phyloP scores from a whole-genome alignment of 2,797 vertebrate species.

The Hoplostethus atlanticus region DNA sequence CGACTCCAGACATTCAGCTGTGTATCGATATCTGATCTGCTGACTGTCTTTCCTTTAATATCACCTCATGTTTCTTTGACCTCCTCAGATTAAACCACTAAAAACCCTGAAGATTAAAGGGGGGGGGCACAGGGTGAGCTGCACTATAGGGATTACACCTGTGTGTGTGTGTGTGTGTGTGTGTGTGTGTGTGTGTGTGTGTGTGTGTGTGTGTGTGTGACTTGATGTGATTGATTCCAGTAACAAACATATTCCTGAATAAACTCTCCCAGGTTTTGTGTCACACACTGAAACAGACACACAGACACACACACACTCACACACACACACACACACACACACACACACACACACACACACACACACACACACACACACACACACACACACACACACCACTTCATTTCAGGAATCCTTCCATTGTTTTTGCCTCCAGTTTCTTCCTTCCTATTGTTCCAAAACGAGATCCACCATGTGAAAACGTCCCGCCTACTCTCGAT shows the following conservation, averaged over 20 bases:
- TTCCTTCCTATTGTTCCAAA: too few species aligned
- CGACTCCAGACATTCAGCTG: neutral
- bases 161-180: neutral
- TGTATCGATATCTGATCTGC: neutral
- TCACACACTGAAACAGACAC: neutral
- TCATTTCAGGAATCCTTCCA: too few species aligned
- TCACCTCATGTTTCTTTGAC: conserved; percentile 44
- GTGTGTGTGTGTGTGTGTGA: conserved; percentile 7
- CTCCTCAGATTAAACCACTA: conserved; percentile 45
- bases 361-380: too few species aligned
- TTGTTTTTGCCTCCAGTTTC: too few species aligned
- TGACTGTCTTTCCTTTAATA: conserved; percentile 42
- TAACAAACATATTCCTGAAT: too few species aligned
- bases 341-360: conserved; percentile 4
- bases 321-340: neutral
- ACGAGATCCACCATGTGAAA: too few species aligned
- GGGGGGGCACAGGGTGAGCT: conserved; percentile 48
- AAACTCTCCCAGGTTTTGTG: too few species aligned
- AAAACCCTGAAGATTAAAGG: conserved; percentile 57
- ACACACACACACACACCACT: too few species aligned
- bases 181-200: conserved; percentile 7
- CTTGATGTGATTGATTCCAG: neutral
- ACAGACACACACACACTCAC: too few species aligned
- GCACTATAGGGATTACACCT: conserved; percentile 61
- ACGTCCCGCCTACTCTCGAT: too few species aligned